These are phyloP conservation scores for Cetoscarus ocellatus DNA, from an alignment of 2,797 vertebrate genomes.

Conservation along the genomic window DNA sequence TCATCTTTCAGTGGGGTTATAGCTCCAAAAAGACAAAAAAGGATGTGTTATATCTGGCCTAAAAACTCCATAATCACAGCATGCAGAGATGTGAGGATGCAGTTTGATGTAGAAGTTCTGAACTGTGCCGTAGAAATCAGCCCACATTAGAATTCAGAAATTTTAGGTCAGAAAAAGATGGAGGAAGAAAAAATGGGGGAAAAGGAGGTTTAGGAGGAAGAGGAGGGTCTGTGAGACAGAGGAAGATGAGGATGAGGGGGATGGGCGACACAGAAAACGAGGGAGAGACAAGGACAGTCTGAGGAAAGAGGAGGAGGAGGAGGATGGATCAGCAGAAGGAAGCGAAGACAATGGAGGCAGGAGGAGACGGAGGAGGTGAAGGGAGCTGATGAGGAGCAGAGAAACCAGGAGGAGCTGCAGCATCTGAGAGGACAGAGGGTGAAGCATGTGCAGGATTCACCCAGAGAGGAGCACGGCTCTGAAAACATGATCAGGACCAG, in stretches of 20 bases:
- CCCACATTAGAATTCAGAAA: background rate
- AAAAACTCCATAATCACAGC: no score
- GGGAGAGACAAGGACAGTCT: slow-evolving; percentile 37
- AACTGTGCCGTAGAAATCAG: background rate
- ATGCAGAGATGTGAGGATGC: no score
- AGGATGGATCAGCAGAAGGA: slow-evolving; percentile 9
- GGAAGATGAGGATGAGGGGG: background rate
- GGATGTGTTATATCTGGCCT: no score
- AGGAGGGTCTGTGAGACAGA: slow-evolving; percentile 16
- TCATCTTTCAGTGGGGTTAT: no score
- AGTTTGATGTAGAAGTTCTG: background rate
- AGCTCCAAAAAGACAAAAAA: no score
- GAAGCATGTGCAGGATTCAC: no score
- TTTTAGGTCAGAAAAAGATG: background rate
- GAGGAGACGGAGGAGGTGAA: slow-evolving; percentile 27
- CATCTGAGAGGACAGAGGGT: no score
- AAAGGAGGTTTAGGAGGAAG: slow-evolving; percentile 19
- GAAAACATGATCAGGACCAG: no score
- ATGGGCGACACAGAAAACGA: slow-evolving; percentile 22
- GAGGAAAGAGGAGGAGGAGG: slow-evolving; percentile 3
- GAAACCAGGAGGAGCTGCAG: background rate
- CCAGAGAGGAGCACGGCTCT: no score
- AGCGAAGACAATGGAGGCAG: slow-evolving; percentile 42
- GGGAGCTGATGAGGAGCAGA: slow-evolving; percentile 28
- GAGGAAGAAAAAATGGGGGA: background rate